Evolutionary conservation across 2,113 vertebrate genomes (phyloP), one percentile per base, ranked within the genome.

Genomic region (Theristicus caerulescens): DNA sequence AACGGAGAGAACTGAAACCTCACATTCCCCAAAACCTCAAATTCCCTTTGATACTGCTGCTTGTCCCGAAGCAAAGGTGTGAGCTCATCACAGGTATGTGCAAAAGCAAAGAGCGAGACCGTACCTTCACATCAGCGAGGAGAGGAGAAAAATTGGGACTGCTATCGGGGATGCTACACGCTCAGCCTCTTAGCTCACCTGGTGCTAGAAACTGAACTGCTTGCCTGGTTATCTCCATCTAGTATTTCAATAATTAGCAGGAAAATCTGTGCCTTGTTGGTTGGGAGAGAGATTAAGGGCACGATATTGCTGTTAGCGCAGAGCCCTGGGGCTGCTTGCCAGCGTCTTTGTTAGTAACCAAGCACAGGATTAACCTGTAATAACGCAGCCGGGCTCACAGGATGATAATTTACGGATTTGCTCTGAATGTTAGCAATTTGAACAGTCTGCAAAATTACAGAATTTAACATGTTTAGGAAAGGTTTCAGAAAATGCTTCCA

Each of bases 261-360:
- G 15, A 13, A 29, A 12, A 36, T 21, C 12, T 25, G 59, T n/a
- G 76, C 17, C 0, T 31, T 42, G n/a, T 6, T n/a, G 65, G 34
- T 31, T 17, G 52, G 19, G 46, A 25, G 47, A 24, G 46, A 58
- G 54, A 13, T 36, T 16, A 26, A 62, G 42, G 65, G 47, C 9
- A 6, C 0, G 2, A 19, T 25, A 5, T 1, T 7, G 42, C 36
- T 22, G 54, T 13, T 5, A 38, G 49, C 1, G 0, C 66, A 11
- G 80, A 49, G 66, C 59, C 47, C 42, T 8, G 44, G 79, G 17
- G 9, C 6, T 34, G 61, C n/a, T 29, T 52, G 44, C 55, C 34
- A 8, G 18, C 9, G 2, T 7, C 46, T 57, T 11, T 46, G 73
- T 8, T 22, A 6, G 67, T 5, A 27, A 29, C 49, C 55, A 8